Base-by-base conservation (phyloP, 2,797 vertebrate genomes). In the Xiphophorus birchmanni region DNA sequence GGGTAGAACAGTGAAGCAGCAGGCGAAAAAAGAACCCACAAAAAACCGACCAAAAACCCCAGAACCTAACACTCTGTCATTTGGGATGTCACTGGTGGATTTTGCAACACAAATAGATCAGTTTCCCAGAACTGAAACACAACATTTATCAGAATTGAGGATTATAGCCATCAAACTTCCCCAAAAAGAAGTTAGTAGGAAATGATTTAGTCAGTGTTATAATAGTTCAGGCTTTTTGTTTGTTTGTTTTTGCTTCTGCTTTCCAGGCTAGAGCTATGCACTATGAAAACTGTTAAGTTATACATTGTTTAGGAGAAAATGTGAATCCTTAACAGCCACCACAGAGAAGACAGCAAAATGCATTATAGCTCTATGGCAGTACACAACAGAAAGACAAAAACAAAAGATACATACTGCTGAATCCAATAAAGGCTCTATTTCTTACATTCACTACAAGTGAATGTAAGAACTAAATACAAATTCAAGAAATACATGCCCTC, bases 51-150 rank as follows among this genome's bases (percentile, higher is more conserved):
- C 32, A 32, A 32, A 32, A 32, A 32, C 32, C 32, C 32, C 32
- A 32, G 32, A 32, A 32, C 32, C 32, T 32, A n/a, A n/a, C n/a
- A n/a, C n/a, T n/a, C n/a, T 80, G 63, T 87, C 35, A 75, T 73
- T 83, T 58, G 73, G 50, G 79, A 79, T 69, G 29, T 72, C 71
- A 40, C 3, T 45, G 48, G 71, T 75, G 56, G 32, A 13, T 80
- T 79, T 77, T 29, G 80, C 11, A 37, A 18, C 23, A 44, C 37
- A n/a, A 80, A 78, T 3, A 63, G 2, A 63, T 80, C 0, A 72
- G 65, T 83, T 69, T 7, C 58, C 54, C 37, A n/a, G 56, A 83
- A n/a, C 15, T 73, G 26, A 45, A 63, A 37, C 15, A 0, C 21
- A 21, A 35, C 40, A 40, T 74, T 76, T 69, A 15, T 50, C 3